Evolutionary conservation across 2,797 vertebrate species (phyloP), one percentile per base, ranked within the genome.

Genomic region (Vireo griseus): DNA sequence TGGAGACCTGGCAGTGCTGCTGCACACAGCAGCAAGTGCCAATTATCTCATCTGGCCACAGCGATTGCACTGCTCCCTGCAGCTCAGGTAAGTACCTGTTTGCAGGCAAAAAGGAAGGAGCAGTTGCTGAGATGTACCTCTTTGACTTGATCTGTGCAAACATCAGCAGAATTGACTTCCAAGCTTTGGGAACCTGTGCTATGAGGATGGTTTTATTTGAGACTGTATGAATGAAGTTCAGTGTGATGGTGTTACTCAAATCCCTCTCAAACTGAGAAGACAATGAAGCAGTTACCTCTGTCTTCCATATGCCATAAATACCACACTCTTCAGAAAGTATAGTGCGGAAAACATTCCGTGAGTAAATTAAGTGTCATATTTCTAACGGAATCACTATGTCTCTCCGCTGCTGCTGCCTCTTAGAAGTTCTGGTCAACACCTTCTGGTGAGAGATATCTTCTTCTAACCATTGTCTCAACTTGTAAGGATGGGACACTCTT

Each of bases 1-100:
- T 68, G 91, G 94, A 61, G 90, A 61, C 90, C 68, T 93, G 91
- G 82, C 62, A 86, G 51, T 10, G 54, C 54, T 78, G 8, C 76
- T 48, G 54, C 79, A 66, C 61, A 18, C 65, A n/a, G 66, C 58
- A 89, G 50, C 65, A 77, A 77, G n/a, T 83, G 82, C 52, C 69
- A 91, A 94, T 95, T 95, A 86, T 61, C 75, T 94, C 91, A 28
- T 11, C n/a, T 48, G 85, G 68, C 76, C 47, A 1, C 5, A 11
- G 73, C 2, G 19, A 33, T 39, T 26, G 3, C 63, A 8, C 40
- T 91, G 75, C 73, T 88, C 86, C 75, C 61, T 63, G 52, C 45
- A 76, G 42, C 86, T 42, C 59, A 25, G 62, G 6, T 44, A 10
- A 47, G 37, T 31, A 50, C 58, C 45, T 83, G 31, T 11, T 16